Base-by-base conservation (phyloP, 2,888 invertebrate species). In the Acrobeloides nanus region DNA sequence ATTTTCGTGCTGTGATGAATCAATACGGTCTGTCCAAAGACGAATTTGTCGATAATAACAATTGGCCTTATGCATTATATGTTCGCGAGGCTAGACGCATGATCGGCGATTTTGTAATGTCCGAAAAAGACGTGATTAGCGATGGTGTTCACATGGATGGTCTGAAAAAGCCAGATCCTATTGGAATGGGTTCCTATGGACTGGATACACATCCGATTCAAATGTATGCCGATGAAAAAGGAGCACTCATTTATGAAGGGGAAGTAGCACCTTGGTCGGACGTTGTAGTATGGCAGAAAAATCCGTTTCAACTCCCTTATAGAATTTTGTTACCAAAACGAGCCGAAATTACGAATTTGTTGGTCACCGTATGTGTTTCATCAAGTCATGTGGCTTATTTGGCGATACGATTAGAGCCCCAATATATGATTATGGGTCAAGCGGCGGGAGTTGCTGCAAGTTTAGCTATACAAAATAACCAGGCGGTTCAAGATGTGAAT, bases 41-140 rank as follows among this genome's bases (percentile, higher is more conserved):
- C 24, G 34, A 34, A 12, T 34, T 34, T 34, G 12, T 3, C 12
- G 34, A 34, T 4, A 34, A 34, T 12, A 12, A 12, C 21, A 34
- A 34, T 34, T 34, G 34, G 34, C 34, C 34, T 24, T 34, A 34
- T 34, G 34, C 34, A 12, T 34, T 34, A 3, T 34, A 34, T 34
- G 34, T 34, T 34, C 34, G 34, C 3, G 34, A 34, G 24, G 34
- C 34, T 34, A 21, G 34, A 34, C 21, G 34, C 12, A 2, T 34
- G 2, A 4, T 34, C 24, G 34, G 34, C 3, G 34, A 12, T 34
- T 34, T 34, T 12, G 34, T 34, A 3, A 34, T 34, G 34, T 24
- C 34, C 2, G 23, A 34, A 4, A 34, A 34, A 34, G 34, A 34
- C 24, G 34, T 34, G 12, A 34, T 34, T 12, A 24, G 24, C 21